These are phyloP conservation scores for Lobophora halterata DNA, from an alignment of 2,888 invertebrate species.

Conservation along the genomic window DNA sequence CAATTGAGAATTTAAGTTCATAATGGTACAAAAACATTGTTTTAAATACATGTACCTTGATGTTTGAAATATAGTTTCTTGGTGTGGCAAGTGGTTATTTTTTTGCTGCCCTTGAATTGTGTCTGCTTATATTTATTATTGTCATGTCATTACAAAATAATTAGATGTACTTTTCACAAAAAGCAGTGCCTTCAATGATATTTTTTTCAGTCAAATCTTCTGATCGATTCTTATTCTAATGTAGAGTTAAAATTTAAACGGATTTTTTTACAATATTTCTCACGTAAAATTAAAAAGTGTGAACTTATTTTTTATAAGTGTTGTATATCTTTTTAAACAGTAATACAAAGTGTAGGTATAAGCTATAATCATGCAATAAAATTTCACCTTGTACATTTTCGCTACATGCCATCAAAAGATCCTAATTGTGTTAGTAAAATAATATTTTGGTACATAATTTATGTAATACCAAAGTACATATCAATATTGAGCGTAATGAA, in stretches of 20 bases:
- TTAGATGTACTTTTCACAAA: slow-evolving; percentile 41
- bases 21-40: no score
- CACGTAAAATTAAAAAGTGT: slow-evolving; percentile 18
- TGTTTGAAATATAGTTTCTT: slow-evolving; percentile 1
- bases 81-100: slow-evolving; percentile 5
- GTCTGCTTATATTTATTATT: not conserved
- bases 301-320: slow-evolving; percentile 30
- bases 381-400: not conserved
- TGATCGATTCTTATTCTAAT: slow-evolving; percentile 41
- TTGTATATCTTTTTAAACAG: slow-evolving; percentile 24
- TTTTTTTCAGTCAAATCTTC: slow-evolving; percentile 37
- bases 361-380: slow-evolving; percentile 13
- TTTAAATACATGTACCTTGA: no score
- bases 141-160: slow-evolving; percentile 24
- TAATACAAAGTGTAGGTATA: slow-evolving; percentile 20
- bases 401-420: not conserved
- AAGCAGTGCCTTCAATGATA: slow-evolving; percentile 71
- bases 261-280: slow-evolving; percentile 25
- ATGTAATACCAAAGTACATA: slow-evolving; percentile 15
- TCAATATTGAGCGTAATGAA: slow-evolving; percentile 15
- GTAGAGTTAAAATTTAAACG: slow-evolving; percentile 35
- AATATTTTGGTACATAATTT: slow-evolving; percentile 8
- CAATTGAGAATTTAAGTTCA: no score
- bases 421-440: slow-evolving; percentile 1
- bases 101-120: slow-evolving; percentile 5